Base-by-base conservation (phyloP, 1,140 invertebrate genomes). In the Ephestia elutella region DNA sequence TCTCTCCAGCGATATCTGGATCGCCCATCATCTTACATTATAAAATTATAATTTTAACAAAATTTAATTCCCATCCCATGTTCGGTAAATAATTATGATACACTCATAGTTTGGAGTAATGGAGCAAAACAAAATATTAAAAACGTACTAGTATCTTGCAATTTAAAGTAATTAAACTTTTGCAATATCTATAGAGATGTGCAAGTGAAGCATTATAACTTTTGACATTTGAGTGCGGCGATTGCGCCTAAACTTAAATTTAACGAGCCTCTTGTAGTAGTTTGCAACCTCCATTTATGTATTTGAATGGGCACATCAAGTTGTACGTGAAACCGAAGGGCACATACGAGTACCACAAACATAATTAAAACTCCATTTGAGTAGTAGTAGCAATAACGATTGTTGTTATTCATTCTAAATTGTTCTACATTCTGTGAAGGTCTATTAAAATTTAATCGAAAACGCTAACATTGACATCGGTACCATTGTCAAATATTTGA, bases 401-500 rank as follows among this genome's bases (percentile, higher is more conserved):
- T 44, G 11, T 32, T 11, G 30, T 5, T 32, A 44, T 15, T 44
- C 5, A 17, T n/a, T 44, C 38, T 1, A 15, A 44, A 15, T 15
- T 17, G 38, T 44, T 38, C 38, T 44, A 17, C 7, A 32, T 44
- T 44, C 15, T 17, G 38, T 15, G 15, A 15, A 44, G 13, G 13
- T 15, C n/a, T 15, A n/a, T 44, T 44, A 15, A n/a, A 44, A 44
- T 15, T 44, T 10, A 32, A 32, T 32, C 15, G 1, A 44, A 44
- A 32, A 11, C 1, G n/a, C 38, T 17, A 44, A 44, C 15, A 17
- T 44, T 44, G n/a, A 3, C 38, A 5, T n/a, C 13, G 32, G 9
- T 44, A 44, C 5, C 38, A 44, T 44, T n/a, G 38, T 44, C 38
- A 44, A 44, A 44, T 44, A 44, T 44, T 44, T 44, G 38, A 44